Percentiles rank a stretch among this genome's conserved stretches.
Conservation (phyloP, 2,888 invertebrate species). For the Cephus sareptanus region DNA sequence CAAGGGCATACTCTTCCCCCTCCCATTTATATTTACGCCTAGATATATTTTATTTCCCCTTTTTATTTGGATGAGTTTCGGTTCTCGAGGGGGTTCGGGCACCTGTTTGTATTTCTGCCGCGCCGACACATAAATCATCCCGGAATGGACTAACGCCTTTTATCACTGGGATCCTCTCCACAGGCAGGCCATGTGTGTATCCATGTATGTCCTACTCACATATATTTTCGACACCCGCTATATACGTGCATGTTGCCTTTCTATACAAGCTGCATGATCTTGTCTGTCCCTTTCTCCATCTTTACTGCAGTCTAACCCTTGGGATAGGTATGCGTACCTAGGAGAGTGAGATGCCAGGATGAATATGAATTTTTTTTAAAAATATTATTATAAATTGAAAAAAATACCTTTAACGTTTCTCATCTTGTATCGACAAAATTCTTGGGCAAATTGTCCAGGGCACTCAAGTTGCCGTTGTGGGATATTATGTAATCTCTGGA, state of each 20-base stretch:
- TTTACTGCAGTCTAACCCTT: neutral
- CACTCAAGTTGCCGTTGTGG: too few species aligned
- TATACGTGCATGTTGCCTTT: neutral
- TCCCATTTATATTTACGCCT: constrained; percentile 33
- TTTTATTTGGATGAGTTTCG: constrained; percentile 44
- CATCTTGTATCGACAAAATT: neutral
- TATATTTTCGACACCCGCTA: neutral
- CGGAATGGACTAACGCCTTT: constrained; percentile 56
- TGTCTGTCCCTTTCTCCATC: neutral
- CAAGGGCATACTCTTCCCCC: neutral
- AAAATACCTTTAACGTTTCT: neutral
- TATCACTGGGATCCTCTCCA: constrained; percentile 45
- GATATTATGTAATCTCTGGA: neutral
- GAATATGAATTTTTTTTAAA: neutral
- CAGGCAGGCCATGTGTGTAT: neutral
- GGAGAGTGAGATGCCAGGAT: neutral
- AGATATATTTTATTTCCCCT: constrained; percentile 36
- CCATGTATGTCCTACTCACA: neutral
- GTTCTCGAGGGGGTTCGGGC: constrained; percentile 47
- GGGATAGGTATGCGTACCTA: neutral
- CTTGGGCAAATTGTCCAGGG: neutral
- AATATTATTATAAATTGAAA: neutral
- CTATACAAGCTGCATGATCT: neutral
- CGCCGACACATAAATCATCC: constrained; percentile 59
- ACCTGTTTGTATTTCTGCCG: constrained; percentile 59